phyloP scores from a whole-genome alignment of 2,797 vertebrate genomes.

The Etheostoma nigrum region DNA sequence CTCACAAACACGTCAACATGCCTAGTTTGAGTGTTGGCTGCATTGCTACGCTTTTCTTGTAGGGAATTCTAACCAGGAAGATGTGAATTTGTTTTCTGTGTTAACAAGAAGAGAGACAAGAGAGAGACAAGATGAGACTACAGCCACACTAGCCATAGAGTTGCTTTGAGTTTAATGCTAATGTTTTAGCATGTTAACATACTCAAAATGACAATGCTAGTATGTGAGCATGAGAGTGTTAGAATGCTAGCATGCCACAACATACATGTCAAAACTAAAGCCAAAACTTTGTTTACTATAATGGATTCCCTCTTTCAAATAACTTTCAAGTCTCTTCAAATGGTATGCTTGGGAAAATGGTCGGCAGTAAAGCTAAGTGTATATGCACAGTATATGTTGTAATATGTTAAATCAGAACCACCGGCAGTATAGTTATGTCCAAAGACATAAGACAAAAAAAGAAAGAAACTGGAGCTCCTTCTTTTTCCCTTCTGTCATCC shows the following conservation, averaged over 20 bases:
- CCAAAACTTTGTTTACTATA: background rate
- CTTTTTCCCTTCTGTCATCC: conserved; percentile 40
- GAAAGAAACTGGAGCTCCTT: conserved; percentile 32
- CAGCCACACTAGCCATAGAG: too few species aligned
- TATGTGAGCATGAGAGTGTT: too few species aligned
- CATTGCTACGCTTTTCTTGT: background rate
- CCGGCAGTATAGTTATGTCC: background rate
- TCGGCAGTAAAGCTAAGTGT: background rate
- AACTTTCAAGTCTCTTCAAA: too few species aligned
- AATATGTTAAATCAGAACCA: background rate
- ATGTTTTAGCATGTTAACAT: too few species aligned
- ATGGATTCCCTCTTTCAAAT: background rate
- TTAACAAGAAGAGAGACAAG: background rate
- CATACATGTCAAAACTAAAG: background rate
- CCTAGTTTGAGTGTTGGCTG: background rate
- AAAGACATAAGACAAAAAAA: conserved; percentile 19
- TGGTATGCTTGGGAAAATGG: background rate
- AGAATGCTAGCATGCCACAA: too few species aligned
- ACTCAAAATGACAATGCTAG: too few species aligned
- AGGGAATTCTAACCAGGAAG: background rate
- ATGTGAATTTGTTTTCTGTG: background rate
- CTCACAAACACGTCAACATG: background rate
- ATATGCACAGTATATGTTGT: background rate
- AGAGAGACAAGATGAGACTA: too few species aligned
- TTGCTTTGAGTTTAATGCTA: background rate